Evolutionary conservation across 2,888 invertebrate genomes (phyloP).

Genomic region (Torymus auratus): DNA sequence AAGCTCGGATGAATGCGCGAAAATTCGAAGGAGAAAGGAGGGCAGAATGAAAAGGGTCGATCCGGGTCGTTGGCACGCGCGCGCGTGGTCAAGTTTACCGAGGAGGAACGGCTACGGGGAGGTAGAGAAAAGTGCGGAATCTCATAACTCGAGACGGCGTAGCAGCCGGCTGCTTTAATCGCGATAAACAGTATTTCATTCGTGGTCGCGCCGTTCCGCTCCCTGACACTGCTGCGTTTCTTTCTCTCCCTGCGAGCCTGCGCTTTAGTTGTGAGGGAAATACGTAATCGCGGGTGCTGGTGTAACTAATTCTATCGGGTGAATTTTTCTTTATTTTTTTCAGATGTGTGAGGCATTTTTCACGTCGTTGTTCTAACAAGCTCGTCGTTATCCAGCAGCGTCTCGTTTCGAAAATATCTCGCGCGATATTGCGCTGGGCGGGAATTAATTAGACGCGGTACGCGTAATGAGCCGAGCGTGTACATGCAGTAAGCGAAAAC

Average conservation of each 20-base stretch:
- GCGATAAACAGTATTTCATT: conserved; percentile 27
- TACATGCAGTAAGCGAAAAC: background rate
- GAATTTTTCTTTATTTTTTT: too few species aligned
- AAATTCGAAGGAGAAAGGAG: conserved; percentile 3
- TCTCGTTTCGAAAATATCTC: too few species aligned
- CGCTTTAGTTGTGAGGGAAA: too few species aligned
- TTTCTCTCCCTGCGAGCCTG: background rate
- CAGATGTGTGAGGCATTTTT: too few species aligned
- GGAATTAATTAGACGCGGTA: background rate
- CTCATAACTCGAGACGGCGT: too few species aligned
- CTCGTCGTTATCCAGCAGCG: too few species aligned
- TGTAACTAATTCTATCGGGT: too few species aligned
- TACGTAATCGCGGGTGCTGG: too few species aligned
- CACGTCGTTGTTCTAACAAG: too few species aligned
- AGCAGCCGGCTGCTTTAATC: background rate
- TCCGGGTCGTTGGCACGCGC: conserved; percentile 5
- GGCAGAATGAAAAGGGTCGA: background rate
- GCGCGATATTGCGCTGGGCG: background rate
- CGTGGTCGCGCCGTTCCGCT: background rate
- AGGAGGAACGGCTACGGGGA: background rate
- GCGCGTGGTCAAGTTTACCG: conserved; percentile 8
- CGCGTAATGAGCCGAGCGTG: background rate
- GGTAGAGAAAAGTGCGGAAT: too few species aligned
- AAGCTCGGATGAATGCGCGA: conserved; percentile 31
- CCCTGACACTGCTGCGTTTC: background rate